phyloP scores from a whole-genome alignment of 2,888 invertebrate genomes.

The Oscheius sp. region DNA sequence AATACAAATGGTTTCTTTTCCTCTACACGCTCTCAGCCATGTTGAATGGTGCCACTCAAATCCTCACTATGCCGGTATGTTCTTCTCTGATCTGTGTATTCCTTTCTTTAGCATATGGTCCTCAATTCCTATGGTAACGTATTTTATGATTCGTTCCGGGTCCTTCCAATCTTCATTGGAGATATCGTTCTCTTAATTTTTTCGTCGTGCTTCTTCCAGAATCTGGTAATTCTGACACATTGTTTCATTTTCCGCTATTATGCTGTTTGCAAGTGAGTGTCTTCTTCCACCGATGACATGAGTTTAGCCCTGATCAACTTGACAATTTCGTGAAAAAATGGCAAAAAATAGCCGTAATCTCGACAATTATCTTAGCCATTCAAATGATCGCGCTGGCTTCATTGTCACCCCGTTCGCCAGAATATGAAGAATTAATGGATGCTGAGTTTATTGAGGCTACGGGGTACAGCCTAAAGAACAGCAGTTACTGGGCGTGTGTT shows the following conservation, averaged over 20 bases:
- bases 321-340: neutral
- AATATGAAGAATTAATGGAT: too few relatives aligned
- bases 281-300: neutral
- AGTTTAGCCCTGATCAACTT: neutral
- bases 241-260: slow-evolving; percentile 8
- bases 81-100: neutral
- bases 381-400: neutral
- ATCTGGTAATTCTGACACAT: neutral
- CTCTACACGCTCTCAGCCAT: neutral
- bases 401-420: too few relatives aligned
- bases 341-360: neutral
- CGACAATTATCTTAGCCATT: neutral
- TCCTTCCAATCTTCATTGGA: neutral
- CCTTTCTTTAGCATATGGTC: neutral
- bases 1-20: slow-evolving; percentile 12
- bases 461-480: too few relatives aligned
- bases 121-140: neutral
- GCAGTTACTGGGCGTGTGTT: too few relatives aligned
- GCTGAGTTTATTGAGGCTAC: too few relatives aligned
- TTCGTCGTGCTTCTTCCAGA: neutral
- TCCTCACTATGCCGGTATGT: neutral
- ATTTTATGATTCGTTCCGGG: too few relatives aligned
- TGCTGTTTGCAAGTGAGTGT: neutral
- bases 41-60: neutral
- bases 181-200: neutral